Evolutionary conservation across 1,140 invertebrate species (phyloP).

Genomic region (Cotesia typhae): DNA sequence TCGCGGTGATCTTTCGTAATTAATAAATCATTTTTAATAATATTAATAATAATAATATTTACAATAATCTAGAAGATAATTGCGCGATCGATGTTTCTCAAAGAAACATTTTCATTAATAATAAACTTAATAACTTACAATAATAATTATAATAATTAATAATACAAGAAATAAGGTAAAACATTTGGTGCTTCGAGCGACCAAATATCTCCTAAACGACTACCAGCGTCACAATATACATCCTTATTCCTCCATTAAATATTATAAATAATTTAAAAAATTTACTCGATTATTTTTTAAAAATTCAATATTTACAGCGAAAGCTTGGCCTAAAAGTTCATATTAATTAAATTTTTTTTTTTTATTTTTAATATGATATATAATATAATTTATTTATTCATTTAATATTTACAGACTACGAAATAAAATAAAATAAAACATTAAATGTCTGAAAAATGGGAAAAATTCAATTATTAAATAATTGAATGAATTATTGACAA

Average conservation of each 20-base stretch:
- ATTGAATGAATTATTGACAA: not conserved
- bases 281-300: not conserved
- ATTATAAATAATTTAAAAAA: not conserved
- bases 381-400: not conserved
- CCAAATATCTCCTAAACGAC: constrained; percentile 1
- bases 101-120: no score
- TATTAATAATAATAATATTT: no score
- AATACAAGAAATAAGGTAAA: not conserved
- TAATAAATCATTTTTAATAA: no score
- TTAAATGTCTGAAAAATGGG: not conserved
- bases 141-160: not conserved
- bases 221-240: constrained; percentile 14
- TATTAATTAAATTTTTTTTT: not conserved
- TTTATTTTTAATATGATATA: not conserved
- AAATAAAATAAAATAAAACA: no score
- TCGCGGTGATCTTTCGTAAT: no score
- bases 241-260: not conserved
- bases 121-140: no score
- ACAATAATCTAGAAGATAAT: no score
- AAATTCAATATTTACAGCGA: not conserved
- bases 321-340: constrained; percentile 3
- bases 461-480: not conserved
- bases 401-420: no score
- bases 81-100: no score
- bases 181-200: constrained; percentile 2